phyloP scores from a whole-genome alignment of 2,797 vertebrate genomes.

The Hephaestus fuliginosus region DNA sequence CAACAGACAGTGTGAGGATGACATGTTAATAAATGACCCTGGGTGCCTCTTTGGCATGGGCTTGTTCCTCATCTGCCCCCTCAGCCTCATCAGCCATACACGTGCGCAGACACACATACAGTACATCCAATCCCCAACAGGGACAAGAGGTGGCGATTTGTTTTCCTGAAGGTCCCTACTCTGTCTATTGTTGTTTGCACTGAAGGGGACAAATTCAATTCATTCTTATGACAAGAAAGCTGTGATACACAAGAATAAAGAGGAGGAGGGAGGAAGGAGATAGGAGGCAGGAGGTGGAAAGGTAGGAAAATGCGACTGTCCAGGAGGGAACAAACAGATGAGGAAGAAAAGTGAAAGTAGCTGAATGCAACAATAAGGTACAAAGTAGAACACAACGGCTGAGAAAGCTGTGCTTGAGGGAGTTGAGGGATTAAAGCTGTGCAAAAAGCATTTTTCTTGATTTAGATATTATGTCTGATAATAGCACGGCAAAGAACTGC shows the following conservation, averaged over 20 bases:
- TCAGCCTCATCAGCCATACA: conserved; percentile 83
- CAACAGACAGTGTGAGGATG: conserved; percentile 94
- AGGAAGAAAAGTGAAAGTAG: conserved; percentile 85
- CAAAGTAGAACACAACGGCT: conserved; percentile 53
- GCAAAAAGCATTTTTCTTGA: conserved; percentile 23
- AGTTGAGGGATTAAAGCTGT: conserved; percentile 53
- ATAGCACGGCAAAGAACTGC: background rate
- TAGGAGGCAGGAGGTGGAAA: conserved; percentile 37
- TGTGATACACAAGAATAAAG: conserved; percentile 85
- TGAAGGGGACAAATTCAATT: conserved; percentile 99
- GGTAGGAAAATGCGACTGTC: conserved; percentile 81
- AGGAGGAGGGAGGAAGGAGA: conserved; percentile 74
- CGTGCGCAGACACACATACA: conserved; percentile 70
- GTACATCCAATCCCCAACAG: conserved; percentile 92
- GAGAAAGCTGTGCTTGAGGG: conserved; percentile 47
- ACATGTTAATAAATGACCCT: conserved; percentile 98
- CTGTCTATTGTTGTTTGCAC: conserved; percentile 99
- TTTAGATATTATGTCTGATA: background rate
- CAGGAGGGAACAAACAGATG: conserved; percentile 87
- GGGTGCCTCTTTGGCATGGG: conserved; percentile 92
- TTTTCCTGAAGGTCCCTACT: conserved; percentile 98
- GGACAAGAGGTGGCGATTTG: conserved; percentile 93
- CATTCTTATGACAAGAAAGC: conserved; percentile 98
- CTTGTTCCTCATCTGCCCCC: conserved; percentile 94
- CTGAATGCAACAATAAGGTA: conserved; percentile 84